Base-by-base conservation (phyloP, 2,888 invertebrate genomes). In the Pandemis cinnamomeana region DNA sequence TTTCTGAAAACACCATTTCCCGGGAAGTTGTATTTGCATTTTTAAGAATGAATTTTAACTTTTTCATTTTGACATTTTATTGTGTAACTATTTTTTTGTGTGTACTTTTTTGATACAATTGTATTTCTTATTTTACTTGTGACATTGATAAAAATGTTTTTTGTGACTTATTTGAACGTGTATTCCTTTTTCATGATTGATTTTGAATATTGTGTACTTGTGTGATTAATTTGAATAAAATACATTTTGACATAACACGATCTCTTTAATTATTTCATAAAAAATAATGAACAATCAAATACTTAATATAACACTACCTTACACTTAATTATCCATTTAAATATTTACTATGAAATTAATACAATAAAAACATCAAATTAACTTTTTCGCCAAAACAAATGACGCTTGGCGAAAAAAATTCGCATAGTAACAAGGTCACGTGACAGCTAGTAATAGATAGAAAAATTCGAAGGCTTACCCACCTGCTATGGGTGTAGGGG, bases 151-250 rank as follows among this genome's bases (percentile, higher is more conserved):
- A 36, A 36, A 36, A 36, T 36, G 27, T 48, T 48, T 51, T 51
- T 51, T 51, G 51, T 51, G 51, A 44, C 44, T 44, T n/a, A n/a
- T 51, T 51, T 51, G 51, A 51, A 51, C 6, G 51, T 55, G 53
- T 55, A 55, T 15, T 55, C 7, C 20, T 20, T 55, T 55, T 7
- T 55, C 3, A 15, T 15, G 20, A n/a, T n/a, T 51, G n/a, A n/a
- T 51, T 51, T 51, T 51, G 60, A 60, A 41, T 60, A 13, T 61
- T 61, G 60, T 60, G 60, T 20, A 55, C 20, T 60, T 60, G 60
- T 61, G 41, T 41, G 58, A 61, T 61, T 15, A 61, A 42, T 61
- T 42, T n/a, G 42, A 42, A 61, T 41, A 41, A 61, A 61, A 61
- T 7, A 61, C 41, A 61, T 61, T 61, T 41, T 15, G 42, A 44